A percentile compares a stretch with the other conserved stretches of the same genome.
phyloP scores from a whole-genome alignment of 2,113 vertebrate species.

The Galbula dea region DNA sequence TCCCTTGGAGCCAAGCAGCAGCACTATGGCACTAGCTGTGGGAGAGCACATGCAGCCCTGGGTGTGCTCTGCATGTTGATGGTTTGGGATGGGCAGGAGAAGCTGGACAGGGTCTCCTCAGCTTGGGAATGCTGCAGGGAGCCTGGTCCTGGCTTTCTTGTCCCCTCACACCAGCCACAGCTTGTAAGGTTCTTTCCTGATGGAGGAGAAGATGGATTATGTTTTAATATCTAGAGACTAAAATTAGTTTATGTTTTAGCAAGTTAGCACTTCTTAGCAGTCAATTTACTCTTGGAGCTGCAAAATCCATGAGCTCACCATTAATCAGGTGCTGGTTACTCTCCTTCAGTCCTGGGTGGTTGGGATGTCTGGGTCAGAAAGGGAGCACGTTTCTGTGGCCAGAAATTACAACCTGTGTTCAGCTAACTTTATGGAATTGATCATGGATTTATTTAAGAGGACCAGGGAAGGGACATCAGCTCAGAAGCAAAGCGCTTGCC shows the following conservation, averaged over 20 bases:
- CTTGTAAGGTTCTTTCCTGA: slow-evolving; percentile 86
- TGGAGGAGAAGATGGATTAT: slow-evolving; percentile 89
- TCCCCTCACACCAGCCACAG: slow-evolving; percentile 82
- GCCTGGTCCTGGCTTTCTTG: slow-evolving; percentile 76
- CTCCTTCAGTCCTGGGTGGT: slow-evolving; percentile 68
- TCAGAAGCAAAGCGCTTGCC: not conserved
- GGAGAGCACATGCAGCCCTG: fast-evolving
- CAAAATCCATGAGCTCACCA: slow-evolving; percentile 81
- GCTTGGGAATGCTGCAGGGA: slow-evolving; percentile 58
- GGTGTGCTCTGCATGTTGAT: not conserved
- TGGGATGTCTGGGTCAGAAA: slow-evolving; percentile 73
- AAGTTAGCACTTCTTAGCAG: slow-evolving; percentile 85
- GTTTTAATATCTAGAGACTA: slow-evolving; percentile 89
- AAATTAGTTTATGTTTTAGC: slow-evolving; percentile 91
- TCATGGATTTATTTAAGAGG: slow-evolving; percentile 32
- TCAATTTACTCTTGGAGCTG: slow-evolving; percentile 84
- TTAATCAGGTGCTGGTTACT: slow-evolving; percentile 71
- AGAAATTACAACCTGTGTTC: slow-evolving; percentile 77
- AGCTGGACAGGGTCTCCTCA: slow-evolving; percentile 59
- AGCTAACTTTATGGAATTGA: not conserved
- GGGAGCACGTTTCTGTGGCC: slow-evolving; percentile 80
- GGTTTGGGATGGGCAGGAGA: slow-evolving; percentile 45
- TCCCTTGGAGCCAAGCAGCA: not conserved
- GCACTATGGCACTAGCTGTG: fast-evolving
- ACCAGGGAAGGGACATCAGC: not conserved